Evolutionary conservation across 2,113 vertebrate genomes (phyloP).

Genomic region (Chionodraco myersi): DNA sequence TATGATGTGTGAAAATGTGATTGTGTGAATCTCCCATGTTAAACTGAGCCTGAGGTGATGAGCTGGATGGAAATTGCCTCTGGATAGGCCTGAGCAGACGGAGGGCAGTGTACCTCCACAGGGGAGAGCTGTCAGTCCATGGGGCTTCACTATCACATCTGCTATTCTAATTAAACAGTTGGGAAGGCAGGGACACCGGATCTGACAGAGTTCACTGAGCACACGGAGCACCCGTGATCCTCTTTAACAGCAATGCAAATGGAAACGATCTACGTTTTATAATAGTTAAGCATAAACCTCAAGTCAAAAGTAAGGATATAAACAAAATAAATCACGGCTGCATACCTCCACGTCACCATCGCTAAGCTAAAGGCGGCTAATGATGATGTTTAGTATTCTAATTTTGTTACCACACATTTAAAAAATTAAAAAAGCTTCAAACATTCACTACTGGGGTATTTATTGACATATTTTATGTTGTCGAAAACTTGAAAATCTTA

Average conservation of each 20-base stretch:
- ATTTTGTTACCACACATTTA: no score
- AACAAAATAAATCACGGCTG: no score
- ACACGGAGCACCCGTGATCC: conserved; percentile 64
- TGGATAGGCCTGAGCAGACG: conserved; percentile 16
- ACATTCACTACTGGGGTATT: no score
- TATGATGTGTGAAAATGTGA: conserved; percentile 10
- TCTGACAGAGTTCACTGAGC: conserved; percentile 58
- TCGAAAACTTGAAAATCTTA: no score
- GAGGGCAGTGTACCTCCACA: conserved; percentile 21
- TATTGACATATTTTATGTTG: no score
- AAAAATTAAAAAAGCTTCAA: no score
- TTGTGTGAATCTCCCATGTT: not conserved
- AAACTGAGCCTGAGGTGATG: conserved; percentile 12
- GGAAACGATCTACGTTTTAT: no score
- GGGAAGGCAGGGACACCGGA: conserved; percentile 37
- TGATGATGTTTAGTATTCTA: no score
- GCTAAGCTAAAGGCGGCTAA: no score
- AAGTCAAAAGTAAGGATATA: no score
- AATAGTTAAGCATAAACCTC: no score
- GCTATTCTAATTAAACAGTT: conserved; percentile 60
- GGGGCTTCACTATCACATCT: conserved; percentile 50
- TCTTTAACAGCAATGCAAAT: conserved; percentile 21
- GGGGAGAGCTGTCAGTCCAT: conserved; percentile 37
- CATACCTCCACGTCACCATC: no score
- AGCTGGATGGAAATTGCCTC: conserved; percentile 39